phyloP scores from a whole-genome alignment of 2,113 vertebrate genomes.

The Raja brachyura region DNA sequence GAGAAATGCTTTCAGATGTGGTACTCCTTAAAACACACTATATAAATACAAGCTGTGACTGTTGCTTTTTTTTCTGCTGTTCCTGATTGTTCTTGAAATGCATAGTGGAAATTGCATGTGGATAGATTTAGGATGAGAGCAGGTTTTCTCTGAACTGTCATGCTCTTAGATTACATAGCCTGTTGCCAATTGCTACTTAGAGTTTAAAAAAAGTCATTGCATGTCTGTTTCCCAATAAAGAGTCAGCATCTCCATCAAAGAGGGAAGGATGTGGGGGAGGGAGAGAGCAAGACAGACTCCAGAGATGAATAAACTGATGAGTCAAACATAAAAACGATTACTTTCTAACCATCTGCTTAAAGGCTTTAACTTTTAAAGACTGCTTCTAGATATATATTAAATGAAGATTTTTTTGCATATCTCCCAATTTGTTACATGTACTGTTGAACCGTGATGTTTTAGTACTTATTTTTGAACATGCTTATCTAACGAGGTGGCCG shows the following conservation, averaged over 20 bases:
- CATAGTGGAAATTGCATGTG: not conserved
- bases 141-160: not conserved
- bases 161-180: not conserved
- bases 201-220: not conserved
- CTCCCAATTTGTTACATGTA: not conserved
- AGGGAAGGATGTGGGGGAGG: not conserved
- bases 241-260: not conserved
- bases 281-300: not conserved
- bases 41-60: slow-evolving; percentile 8
- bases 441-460: not conserved
- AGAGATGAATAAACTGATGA: slow-evolving; percentile 1
- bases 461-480: not conserved
- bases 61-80: not conserved
- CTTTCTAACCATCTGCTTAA: too few species aligned
- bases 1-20: not conserved
- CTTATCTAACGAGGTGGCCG: too few species aligned
- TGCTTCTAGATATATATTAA: not conserved
- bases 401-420: slow-evolving; percentile 1
- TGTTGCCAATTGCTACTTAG: not conserved
- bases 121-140: not conserved
- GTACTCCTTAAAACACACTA: not conserved
- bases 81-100: not conserved
- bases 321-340: slow-evolving; percentile 5
- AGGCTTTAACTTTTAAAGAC: not conserved
- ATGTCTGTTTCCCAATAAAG: not conserved